Evolutionary conservation across 2,797 vertebrate species (phyloP), one percentile per base, ranked within the genome.

Genomic region (Eulemur coronatus): DNA sequence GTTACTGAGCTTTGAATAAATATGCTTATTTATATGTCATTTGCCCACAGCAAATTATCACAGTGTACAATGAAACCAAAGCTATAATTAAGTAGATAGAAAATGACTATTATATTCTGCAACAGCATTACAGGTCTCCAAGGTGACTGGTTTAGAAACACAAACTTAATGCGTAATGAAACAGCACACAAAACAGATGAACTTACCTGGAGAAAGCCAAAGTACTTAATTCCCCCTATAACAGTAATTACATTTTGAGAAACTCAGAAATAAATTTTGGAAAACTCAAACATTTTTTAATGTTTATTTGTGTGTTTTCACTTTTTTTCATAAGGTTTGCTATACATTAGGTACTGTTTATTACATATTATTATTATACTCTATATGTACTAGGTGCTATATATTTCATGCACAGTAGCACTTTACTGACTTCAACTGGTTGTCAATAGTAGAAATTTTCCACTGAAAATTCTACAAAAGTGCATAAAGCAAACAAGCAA

Each of bases 1-100:
- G 72, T n/a, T 78, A 50, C 20, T 73, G 28, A 76, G 69, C 59
- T 81, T 38, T 92, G n/a, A 91, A 92, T 63, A 78, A 95, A 87
- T 72, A 90, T 30, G 20, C 5, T 41, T 78, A 67, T 96, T 94
- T 94, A 55, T 72, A 52, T 79, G 41, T 92, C 82, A 82, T 84
- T 91, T 82, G 55, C 69, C 61, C 78, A 91, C 48, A 95, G 84
- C 48, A 95, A 92, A 96, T 94, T 75, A 92, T 84, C 91, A 91
- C 35, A 88, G 65, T 63, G 73, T 85, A 92, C 57, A 88, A 84
- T 91, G 81, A 79, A 89, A 52, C n/a, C 50, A 88, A 92, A 94
- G 73, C 72, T 72, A 89, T 69, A 96, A 97, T 94, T 96, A 97
- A 94, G 65, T 91, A 94, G 67, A 90, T 59, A 75, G 61, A 93